Conservation (phyloP, 1,140 invertebrate genomes). For the Sitodiplosis mosellana region DNA sequence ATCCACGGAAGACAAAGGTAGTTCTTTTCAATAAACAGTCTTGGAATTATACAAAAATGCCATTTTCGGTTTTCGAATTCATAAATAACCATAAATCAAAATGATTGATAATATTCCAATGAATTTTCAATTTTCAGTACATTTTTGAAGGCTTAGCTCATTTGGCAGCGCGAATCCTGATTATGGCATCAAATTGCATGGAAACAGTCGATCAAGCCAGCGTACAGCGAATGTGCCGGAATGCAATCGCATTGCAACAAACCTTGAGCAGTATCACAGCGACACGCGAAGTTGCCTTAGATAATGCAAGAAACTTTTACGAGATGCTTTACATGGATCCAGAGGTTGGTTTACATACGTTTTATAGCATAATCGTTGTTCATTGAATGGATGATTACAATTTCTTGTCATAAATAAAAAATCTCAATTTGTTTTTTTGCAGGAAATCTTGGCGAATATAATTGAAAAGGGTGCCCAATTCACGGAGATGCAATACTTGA, state of each 20-base stretch:
- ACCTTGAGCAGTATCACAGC: constrained; percentile 70
- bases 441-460: constrained; percentile 70
- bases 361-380: too few relatives aligned
- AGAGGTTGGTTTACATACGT: constrained; percentile 31
- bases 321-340: constrained; percentile 70
- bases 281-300: constrained; percentile 64
- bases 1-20: constrained; percentile 61
- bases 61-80: constrained; percentile 1
- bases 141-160: constrained; percentile 87
- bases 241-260: constrained; percentile 73
- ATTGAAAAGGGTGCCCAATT: constrained; percentile 68
- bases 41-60: not conserved
- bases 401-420: too few relatives aligned
- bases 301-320: constrained; percentile 75
- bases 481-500: constrained; percentile 69
- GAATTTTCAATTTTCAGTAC: constrained; percentile 42
- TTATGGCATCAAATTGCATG: constrained; percentile 62
- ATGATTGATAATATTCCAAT: not conserved
- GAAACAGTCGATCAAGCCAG: constrained; percentile 62
- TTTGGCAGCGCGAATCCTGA: constrained; percentile 67
- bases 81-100: not conserved
- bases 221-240: constrained; percentile 66
- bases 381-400: too few relatives aligned
- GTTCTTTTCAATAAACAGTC: constrained; percentile 3
- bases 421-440: constrained; percentile 9